A percentile compares a stretch with the other conserved stretches of the same genome.
phyloP scores from a whole-genome alignment of 2,113 vertebrate species.

The Sander vitreus region DNA sequence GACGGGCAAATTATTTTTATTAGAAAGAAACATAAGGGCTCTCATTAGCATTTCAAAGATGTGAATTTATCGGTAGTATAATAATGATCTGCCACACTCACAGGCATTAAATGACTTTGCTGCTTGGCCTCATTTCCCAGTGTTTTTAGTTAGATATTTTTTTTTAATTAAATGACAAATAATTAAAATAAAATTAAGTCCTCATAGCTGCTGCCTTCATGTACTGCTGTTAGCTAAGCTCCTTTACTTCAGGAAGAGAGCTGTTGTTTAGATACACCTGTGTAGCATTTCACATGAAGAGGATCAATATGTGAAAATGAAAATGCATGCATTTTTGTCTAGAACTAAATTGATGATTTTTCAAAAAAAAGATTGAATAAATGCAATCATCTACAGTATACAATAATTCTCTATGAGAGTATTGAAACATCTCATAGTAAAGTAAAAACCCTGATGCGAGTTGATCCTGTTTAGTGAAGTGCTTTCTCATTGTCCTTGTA shows the following conservation, averaged over 20 bases:
- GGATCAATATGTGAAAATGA: conserved; percentile 46
- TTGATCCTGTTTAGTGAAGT: conserved; percentile 72
- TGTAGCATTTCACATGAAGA: conserved; percentile 59
- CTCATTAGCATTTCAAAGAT: conserved; percentile 38
- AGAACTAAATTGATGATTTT: not conserved
- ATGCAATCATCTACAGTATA: not conserved
- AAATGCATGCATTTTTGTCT: conserved; percentile 10
- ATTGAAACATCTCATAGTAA: not conserved
- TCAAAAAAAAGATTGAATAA: not conserved
- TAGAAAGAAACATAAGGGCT: conserved; percentile 17
- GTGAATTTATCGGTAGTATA: conserved; percentile 2
- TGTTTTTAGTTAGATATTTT: conserved; percentile 12
- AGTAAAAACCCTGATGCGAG: conserved; percentile 17
- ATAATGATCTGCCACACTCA: conserved; percentile 12
- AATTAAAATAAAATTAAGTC: conserved; percentile 17
- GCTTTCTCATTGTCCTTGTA: conserved; percentile 64
- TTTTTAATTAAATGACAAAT: not conserved
- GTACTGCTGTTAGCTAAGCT: conserved; percentile 12
- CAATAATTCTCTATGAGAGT: not conserved
- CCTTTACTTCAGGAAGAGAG: conserved; percentile 9
- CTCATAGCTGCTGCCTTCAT: conserved; percentile 45
- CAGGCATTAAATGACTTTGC: conserved; percentile 27
- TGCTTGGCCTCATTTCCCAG: conserved; percentile 33
- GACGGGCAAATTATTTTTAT: not conserved
- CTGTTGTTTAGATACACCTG: conserved; percentile 43